Percentiles rank a stretch among this genome's conserved stretches.
phyloP scores from a whole-genome alignment of 2,888 invertebrate genomes.

The Polietes domitor region DNA sequence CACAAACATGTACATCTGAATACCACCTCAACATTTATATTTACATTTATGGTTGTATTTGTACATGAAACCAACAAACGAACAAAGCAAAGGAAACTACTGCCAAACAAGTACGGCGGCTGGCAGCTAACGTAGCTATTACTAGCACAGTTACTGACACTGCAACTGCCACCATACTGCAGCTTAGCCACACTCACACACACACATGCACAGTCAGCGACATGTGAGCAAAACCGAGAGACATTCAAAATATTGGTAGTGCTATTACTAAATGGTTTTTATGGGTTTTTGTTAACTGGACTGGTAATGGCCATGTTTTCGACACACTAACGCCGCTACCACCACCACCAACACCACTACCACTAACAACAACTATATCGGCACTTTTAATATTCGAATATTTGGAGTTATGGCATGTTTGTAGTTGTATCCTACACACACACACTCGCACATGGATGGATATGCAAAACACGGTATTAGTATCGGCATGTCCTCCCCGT shows the following conservation, averaged over 20 bases:
- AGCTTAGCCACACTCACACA: not conserved
- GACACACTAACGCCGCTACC: not conserved
- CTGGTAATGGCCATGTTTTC: constrained; percentile 58
- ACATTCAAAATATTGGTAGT: not conserved
- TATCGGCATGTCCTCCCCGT: not conserved
- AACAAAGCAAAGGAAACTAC: constrained; percentile 35
- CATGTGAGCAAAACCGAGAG: not conserved
- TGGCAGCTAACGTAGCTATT: not conserved
- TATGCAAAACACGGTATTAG: too few relatives aligned
- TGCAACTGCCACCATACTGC: constrained; percentile 5
- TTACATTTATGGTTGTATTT: constrained; percentile 54
- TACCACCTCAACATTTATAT: constrained; percentile 59
- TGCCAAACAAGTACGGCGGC: constrained; percentile 23
- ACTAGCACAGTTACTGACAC: not conserved
- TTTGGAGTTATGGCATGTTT: constrained; percentile 15
- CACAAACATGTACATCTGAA: constrained; percentile 1
- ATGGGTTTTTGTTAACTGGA: constrained; percentile 60
- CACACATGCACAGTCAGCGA: not conserved
- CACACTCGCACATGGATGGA: too few relatives aligned
- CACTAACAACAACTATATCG: not conserved
- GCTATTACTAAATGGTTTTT: constrained; percentile 55
- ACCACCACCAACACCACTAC: not conserved
- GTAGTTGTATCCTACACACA: not conserved
- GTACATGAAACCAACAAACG: constrained; percentile 23
- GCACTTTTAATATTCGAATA: constrained; percentile 18